Conservation (phyloP, 2,113 vertebrate genomes). For the Ochotona curzoniae region DNA sequence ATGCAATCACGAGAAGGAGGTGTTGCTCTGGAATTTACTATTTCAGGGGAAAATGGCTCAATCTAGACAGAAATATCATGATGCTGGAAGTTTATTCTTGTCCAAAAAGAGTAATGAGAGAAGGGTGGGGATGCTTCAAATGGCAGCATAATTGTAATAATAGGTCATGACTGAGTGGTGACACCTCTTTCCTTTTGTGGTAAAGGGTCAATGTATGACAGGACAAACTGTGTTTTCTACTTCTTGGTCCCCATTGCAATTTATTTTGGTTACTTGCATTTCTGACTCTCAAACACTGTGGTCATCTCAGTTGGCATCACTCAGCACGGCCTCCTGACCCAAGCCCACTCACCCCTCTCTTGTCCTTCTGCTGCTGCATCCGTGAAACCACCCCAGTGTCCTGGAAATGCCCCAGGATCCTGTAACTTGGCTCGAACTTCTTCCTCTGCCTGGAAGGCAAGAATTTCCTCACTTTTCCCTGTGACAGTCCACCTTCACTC, state of each 20-base stretch:
- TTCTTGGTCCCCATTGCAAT: background rate
- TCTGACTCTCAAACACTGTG: background rate
- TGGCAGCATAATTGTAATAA: too few relatives aligned
- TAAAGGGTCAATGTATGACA: background rate
- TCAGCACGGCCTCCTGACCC: background rate
- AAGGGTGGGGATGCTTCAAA: too few relatives aligned
- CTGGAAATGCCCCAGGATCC: background rate
- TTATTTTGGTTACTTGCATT: background rate
- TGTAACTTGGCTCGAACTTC: background rate
- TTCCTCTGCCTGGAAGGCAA: background rate
- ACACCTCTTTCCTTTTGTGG: background rate
- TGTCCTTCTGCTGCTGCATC: rapidly evolving
- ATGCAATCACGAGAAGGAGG: background rate
- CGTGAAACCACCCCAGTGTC: background rate
- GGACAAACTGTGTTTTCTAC: background rate
- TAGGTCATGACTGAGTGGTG: too few relatives aligned
- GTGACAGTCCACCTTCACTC: rapidly evolving
- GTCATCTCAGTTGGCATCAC: background rate
- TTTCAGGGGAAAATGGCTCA: background rate
- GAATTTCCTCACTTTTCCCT: too few relatives aligned
- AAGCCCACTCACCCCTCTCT: background rate
- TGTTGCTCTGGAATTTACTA: background rate
- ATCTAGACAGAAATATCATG: background rate
- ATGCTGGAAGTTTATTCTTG: background rate
- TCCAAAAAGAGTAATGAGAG: too few relatives aligned